These are phyloP conservation scores for Anas georgica DNA, from an alignment of 2,797 vertebrate species.

Conservation along the genomic window DNA sequence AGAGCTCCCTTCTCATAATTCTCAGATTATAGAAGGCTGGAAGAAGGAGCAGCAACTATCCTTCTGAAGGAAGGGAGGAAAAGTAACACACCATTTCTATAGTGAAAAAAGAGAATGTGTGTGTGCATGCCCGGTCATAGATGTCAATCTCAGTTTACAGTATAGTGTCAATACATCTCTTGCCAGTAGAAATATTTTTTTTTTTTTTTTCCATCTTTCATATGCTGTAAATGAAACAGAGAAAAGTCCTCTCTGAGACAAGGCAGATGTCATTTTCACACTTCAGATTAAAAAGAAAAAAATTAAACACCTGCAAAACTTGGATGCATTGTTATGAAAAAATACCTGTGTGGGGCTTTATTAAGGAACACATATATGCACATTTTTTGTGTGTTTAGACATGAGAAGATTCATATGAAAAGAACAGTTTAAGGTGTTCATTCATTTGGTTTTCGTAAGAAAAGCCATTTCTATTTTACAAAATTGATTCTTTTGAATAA, in stretches of 20 bases:
- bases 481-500: constrained; percentile 29
- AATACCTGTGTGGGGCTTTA: not conserved
- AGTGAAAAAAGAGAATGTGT: constrained; percentile 27
- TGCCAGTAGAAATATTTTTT: constrained; percentile 55
- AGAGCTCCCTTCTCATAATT: constrained; percentile 64
- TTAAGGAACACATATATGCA: not conserved
- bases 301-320: constrained; percentile 73
- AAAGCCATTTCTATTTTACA: not conserved
- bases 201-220: constrained; percentile 56
- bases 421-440: not conserved
- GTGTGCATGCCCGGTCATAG: constrained; percentile 48
- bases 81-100: constrained; percentile 12
- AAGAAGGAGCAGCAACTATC: constrained; percentile 37
- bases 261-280: constrained; percentile 59
- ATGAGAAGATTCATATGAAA: not conserved
- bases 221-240: constrained; percentile 37
- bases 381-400: not conserved
- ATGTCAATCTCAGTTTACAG: constrained; percentile 51
- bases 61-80: not conserved
- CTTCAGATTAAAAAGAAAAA: constrained; percentile 49
- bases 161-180: constrained; percentile 9
- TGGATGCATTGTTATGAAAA: constrained; percentile 33
- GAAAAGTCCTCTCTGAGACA: constrained; percentile 37
- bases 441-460: not conserved
- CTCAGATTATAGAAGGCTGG: constrained; percentile 58